These are phyloP conservation scores for Watsonalla binaria DNA, from an alignment of 2,888 invertebrate species.

Conservation along the genomic window DNA sequence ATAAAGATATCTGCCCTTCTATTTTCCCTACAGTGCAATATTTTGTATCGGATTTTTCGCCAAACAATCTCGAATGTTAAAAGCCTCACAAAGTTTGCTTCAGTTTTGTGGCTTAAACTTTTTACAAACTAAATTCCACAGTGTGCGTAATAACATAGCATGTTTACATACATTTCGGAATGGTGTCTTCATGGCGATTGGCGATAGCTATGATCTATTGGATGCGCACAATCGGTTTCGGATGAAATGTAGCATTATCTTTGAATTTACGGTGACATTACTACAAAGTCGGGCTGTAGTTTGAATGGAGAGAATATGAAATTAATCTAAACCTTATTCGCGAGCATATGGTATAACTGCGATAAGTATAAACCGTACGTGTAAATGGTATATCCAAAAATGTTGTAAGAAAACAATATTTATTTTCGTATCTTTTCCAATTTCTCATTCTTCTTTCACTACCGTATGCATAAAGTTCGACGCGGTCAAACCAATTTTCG, in stretches of 20 bases:
- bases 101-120: background rate
- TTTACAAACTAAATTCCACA: background rate
- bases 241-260: conserved; percentile 41
- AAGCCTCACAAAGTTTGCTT: conserved; percentile 43
- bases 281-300: conserved; percentile 38
- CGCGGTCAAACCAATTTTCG: too few relatives aligned
- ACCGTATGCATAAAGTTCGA: too few relatives aligned
- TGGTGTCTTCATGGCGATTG: conserved; percentile 2
- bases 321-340: background rate
- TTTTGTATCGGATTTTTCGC: conserved; percentile 33
- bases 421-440: too few relatives aligned
- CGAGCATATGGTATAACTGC: too few relatives aligned
- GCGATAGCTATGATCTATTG: conserved; percentile 35
- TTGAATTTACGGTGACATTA: conserved; percentile 43
- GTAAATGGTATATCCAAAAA: too few relatives aligned
- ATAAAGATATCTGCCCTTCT: conserved; percentile 58
- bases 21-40: conserved; percentile 34
- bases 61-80: conserved; percentile 47
- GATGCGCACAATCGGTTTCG: conserved; percentile 18
- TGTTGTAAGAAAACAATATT: too few relatives aligned
- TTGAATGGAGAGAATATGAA: conserved; percentile 19
- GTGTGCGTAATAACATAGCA: background rate
- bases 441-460: too few relatives aligned
- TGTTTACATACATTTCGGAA: background rate
- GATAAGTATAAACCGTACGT: too few relatives aligned